Conservation (phyloP, 2,797 vertebrate species). For the Dendrocincla tyrannina region DNA sequence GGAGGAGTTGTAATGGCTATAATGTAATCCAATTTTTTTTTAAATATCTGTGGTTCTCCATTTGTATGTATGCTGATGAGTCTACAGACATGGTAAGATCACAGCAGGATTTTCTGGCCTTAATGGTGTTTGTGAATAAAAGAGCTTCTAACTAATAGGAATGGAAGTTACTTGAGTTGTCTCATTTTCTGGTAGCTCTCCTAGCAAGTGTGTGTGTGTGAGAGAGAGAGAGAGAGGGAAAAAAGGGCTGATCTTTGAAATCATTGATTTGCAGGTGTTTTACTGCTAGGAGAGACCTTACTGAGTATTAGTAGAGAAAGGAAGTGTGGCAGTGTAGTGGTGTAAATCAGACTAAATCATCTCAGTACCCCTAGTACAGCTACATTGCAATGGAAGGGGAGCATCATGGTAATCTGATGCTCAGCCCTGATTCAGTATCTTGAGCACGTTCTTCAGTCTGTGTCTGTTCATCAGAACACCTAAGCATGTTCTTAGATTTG, state of each 20-base stretch:
- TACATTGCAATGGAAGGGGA: neutral
- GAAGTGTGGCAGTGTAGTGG: neutral
- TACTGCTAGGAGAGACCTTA: neutral
- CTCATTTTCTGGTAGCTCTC: neutral
- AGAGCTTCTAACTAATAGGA: neutral
- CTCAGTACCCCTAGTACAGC: neutral
- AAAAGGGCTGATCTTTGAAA: neutral
- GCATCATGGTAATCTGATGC: neutral
- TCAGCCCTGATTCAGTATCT: neutral
- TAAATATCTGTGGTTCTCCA: neutral
- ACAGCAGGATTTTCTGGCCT: neutral
- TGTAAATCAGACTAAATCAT: neutral
- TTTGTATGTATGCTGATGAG: neutral
- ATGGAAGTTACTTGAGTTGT: neutral
- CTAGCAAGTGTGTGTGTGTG: neutral
- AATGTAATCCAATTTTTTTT: accelerated
- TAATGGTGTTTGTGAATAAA: neutral
- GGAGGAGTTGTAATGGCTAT: neutral
- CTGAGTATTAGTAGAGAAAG: neutral
- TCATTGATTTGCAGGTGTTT: neutral
- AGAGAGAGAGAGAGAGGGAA: neutral
- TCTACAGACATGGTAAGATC: neutral
- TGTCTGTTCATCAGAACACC: neutral
- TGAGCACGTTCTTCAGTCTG: neutral
- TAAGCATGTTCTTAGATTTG: accelerated